Evolutionary conservation across 35 echinoderm and acorn worm species (phyloP).

Genomic region (Strongylocentrotus purpuratus): DNA sequence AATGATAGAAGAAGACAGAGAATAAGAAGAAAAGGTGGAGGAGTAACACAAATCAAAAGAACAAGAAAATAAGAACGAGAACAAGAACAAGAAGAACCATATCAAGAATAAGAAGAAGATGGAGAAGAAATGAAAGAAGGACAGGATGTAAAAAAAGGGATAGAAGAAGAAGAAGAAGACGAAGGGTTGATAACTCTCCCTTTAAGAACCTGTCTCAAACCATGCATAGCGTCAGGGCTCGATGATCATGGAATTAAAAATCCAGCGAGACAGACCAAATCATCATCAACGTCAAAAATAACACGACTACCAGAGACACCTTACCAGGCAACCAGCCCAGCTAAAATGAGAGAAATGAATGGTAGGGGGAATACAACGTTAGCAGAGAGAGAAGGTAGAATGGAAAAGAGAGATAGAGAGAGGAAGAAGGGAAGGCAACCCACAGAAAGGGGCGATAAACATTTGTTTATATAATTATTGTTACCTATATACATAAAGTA

Average conservation of each 20-base stretch:
- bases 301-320: conserved; percentile 13
- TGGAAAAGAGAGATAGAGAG: background rate
- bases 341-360: background rate
- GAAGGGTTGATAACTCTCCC: background rate
- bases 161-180: background rate
- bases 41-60: background rate
- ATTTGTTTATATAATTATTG: background rate
- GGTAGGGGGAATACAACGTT: background rate
- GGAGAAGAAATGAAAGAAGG: background rate
- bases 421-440: background rate
- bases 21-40: background rate
- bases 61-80: background rate
- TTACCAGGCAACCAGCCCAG: background rate
- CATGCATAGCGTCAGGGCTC: conserved; percentile 15
- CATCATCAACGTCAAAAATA: conserved; percentile 39
- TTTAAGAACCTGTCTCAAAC: conserved; percentile 14
- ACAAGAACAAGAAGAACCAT: background rate
- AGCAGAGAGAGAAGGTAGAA: background rate
- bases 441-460: background rate
- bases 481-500: background rate
- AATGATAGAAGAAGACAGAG: background rate
- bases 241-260: conserved; percentile 35
- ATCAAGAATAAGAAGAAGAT: background rate
- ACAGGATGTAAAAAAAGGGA: background rate
- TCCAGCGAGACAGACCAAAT: conserved; percentile 41